Conservation (phyloP, 2,113 vertebrate species). For the Dermatemys mawii region DNA sequence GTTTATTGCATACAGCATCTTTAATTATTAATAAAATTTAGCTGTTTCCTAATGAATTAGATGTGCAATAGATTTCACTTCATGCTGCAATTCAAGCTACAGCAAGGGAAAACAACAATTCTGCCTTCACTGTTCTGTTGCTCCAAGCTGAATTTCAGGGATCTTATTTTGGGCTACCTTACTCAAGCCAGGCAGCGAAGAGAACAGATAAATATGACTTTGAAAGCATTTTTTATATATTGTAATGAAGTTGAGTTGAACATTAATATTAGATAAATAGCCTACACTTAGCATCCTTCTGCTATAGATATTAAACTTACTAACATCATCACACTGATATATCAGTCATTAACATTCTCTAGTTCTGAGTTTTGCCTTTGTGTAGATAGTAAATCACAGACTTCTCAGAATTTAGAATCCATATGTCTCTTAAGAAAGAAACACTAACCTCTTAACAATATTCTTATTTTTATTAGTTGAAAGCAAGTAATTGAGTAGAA, state of each 20-base stretch:
- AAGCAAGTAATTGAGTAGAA: background rate
- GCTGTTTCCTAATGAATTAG: background rate
- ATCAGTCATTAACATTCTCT: background rate
- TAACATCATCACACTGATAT: background rate
- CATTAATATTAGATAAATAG: background rate
- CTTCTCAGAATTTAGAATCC: too few relatives aligned
- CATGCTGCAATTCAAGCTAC: slow-evolving; percentile 10
- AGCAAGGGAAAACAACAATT: slow-evolving; percentile 2
- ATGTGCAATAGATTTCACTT: background rate
- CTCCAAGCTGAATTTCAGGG: background rate
- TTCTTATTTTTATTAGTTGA: background rate
- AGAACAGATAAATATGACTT: slow-evolving; percentile 4
- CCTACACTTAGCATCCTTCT: background rate
- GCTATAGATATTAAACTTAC: background rate
- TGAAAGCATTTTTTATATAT: background rate
- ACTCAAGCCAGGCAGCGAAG: background rate
- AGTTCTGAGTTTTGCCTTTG: background rate
- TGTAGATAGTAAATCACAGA: background rate
- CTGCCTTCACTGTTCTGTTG: background rate
- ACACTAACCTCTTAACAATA: background rate
- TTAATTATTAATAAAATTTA: background rate
- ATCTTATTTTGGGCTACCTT: background rate
- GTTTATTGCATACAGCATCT: background rate
- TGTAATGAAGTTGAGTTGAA: background rate
- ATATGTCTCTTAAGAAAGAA: background rate